Percentiles rank a stretch among this genome's conserved stretches.
Evolutionary conservation across 2,113 vertebrate species (phyloP).

Genomic region (Lagopus muta): DNA sequence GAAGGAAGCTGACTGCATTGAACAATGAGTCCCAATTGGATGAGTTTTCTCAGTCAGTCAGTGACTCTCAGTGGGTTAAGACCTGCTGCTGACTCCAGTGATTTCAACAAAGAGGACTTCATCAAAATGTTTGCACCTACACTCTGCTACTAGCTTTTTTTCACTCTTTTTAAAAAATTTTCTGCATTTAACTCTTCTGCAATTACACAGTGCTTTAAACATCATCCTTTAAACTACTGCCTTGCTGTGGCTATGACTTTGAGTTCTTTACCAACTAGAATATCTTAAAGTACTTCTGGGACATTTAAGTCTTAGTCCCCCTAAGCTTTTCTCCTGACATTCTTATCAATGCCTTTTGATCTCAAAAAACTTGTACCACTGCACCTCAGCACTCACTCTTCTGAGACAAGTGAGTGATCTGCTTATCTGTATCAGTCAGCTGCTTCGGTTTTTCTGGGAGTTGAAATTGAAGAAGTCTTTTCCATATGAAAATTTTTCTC

Average conservation of each 20-base stretch:
- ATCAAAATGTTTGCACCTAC: not conserved
- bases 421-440: not conserved
- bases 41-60: not conserved
- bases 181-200: not conserved
- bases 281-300: not conserved
- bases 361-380: fast-evolving
- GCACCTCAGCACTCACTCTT: not conserved
- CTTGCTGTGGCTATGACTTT: not conserved
- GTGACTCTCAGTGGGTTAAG: not conserved
- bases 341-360: not conserved
- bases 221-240: not conserved
- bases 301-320: not conserved
- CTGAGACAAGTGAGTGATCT: not conserved
- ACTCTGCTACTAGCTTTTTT: not conserved
- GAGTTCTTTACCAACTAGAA: not conserved
- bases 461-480: not conserved
- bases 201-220: not conserved
- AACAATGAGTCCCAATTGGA: not conserved
- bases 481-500: not conserved
- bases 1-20: not conserved
- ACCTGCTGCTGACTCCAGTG: not conserved
- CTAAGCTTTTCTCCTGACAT: not conserved
- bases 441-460: not conserved
- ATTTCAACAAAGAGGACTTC: not conserved
- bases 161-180: not conserved